phyloP scores from a whole-genome alignment of 53 echinoderm and acorn worm species.

The Temnopleurus reevesii region DNA sequence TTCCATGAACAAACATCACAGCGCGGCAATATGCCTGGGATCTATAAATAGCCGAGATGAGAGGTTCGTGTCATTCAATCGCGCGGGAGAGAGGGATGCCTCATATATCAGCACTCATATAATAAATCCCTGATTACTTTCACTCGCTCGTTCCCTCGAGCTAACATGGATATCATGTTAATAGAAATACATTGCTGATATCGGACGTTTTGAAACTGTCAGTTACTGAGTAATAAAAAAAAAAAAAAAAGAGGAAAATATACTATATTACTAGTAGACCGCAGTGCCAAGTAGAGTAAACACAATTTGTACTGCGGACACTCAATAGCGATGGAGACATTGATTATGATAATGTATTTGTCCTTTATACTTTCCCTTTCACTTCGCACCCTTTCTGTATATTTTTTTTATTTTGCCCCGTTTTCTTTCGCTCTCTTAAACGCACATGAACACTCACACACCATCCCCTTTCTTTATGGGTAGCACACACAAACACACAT shows the following conservation, averaged over 20 bases:
- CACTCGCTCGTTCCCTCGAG: background rate
- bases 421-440: background rate
- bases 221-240: background rate
- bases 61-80: conserved; percentile 1
- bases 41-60: background rate
- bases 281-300: background rate
- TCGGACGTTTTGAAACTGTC: background rate
- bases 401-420: background rate
- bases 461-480: background rate
- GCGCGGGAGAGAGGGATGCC: background rate
- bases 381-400: too few relatives aligned
- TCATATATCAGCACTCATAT: background rate
- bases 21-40: background rate
- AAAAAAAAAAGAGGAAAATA: background rate
- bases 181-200: background rate
- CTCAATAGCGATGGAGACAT: background rate
- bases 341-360: conserved; percentile 3
- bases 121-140: background rate
- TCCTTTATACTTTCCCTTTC: background rate
- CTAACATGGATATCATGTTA: background rate
- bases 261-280: background rate
- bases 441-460: background rate
- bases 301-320: background rate
- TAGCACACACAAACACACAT: background rate
- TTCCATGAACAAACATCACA: background rate